Base-by-base conservation (phyloP, 1,140 invertebrate genomes). In the Brachionus rotundiformis region DNA sequence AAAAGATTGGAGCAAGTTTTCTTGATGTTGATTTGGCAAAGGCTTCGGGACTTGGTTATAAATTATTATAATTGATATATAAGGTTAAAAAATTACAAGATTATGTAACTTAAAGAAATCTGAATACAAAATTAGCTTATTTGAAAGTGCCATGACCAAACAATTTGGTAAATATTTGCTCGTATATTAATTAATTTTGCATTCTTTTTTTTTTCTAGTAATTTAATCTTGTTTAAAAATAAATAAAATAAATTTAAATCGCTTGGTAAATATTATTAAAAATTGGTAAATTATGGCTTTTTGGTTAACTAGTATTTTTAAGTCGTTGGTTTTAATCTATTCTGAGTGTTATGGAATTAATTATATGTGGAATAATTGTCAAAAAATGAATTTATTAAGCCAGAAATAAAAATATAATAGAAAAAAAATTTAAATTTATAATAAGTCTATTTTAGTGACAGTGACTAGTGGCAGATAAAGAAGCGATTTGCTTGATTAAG, bases 51-150 rank as follows among this genome's bases (percentile, higher is more conserved):
- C 47, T 4, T 16, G n/a, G 3, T 49, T 49, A 49, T 49, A 49
- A 49, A 49, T 49, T 49, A 49, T 49, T 49, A 49, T 49, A 49
- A 49, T n/a, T 49, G 16, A 49, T 49, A 16, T 49, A 6, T 49
- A 49, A 49, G 47, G 47, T 49, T 49, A 49, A 49, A 49, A 49
- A 49, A 49, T 49, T 41, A 49, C 47, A 13, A n/a, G 47, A 49
- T 49, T 49, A 49, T 49, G 16, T 49, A 41, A 41, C 39, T 13
- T 11, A n/a, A n/a, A n/a, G n/a, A 41, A 41, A 11, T 41, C n/a
- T 6, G 39, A 41, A 41, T 41, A 41, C 39, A 41, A 41, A 41
- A 41, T 41, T 39, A 11, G 36, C 36, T 39, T 39, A 11, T 41
- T 41, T 41, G 39, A 41, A 41, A 41, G 10, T 41, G 10, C 39